These are phyloP conservation scores for Peromyscus californicus DNA, from an alignment of 2,113 vertebrate genomes.

Conservation along the genomic window DNA sequence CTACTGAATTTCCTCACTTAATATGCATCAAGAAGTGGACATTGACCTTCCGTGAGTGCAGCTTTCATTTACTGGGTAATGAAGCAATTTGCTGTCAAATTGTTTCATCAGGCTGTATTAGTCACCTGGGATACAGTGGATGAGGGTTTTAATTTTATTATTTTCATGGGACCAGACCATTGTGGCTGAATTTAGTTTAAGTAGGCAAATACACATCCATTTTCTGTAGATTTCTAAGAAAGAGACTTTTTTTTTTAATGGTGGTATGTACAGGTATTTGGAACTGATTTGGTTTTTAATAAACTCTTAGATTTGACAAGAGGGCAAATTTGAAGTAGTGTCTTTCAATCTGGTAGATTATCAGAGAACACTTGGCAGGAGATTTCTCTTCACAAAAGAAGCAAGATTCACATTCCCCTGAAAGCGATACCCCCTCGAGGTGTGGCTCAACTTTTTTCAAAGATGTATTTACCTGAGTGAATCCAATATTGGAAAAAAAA, in stretches of 20 bases:
- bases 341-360: neutral
- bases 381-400: neutral
- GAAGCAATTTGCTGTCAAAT: slow-evolving; percentile 80
- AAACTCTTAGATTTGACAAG: neutral
- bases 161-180: slow-evolving; percentile 56
- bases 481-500: neutral
- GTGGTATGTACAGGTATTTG: neutral
- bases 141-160: slow-evolving; percentile 75
- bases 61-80: slow-evolving; percentile 74
- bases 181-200: slow-evolving; percentile 60
- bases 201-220: neutral
- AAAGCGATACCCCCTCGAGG: neutral
- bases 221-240: slow-evolving; percentile 50
- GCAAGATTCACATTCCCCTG: neutral
- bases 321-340: neutral
- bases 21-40: slow-evolving; percentile 74
- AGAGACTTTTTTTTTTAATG: slow-evolving; percentile 35
- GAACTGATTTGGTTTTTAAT: slow-evolving; percentile 6
- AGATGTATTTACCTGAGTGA: neutral
- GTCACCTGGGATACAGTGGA: slow-evolving; percentile 71
- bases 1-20: slow-evolving; percentile 68
- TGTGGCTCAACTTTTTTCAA: neutral
- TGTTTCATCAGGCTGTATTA: slow-evolving; percentile 74
- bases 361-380: neutral
- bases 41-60: slow-evolving; percentile 64